Evolutionary conservation across 2,797 vertebrate genomes (phyloP), one percentile per base, ranked within the genome.

Genomic region (Ctenosaura bakeri): DNA sequence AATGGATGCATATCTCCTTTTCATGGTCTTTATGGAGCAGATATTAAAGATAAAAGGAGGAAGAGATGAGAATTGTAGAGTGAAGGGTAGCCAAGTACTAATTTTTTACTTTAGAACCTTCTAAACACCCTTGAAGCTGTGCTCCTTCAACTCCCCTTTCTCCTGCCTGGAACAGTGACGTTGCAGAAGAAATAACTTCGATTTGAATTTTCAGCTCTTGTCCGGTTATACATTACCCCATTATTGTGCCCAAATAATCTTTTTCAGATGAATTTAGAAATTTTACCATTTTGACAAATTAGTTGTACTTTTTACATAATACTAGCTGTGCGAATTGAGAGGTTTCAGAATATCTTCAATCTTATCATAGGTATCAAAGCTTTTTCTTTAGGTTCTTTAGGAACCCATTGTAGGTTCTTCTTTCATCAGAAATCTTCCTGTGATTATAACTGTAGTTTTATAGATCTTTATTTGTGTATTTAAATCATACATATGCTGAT

Each of bases 401-500:
- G 52, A 54, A 54, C 8, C 52, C 52, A 54, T 54, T 54, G 54
- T 56, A 54, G 18, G 20, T 6, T 42, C 22, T 62, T 0, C 7
- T 69, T 88, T 73, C 59, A 73, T 54, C 5, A 46, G 35, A 83
- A 91, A 32, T 18, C 59, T 0, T 4, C 56, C 13, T 78, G 2
- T 89, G 77, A 86, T 20, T 9, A 83, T 18, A 88, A 8, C 0
- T 6, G 66, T 81, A 64, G 46, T 52, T 76, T 20, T 81, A 32
- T 6, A 82, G 83, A 76, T 16, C 83, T 46, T 46, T 46, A 46
- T 13, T 12, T 1, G 0, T 88, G 35, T 85, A 0, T 85, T 85
- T 85, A 4, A 76, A 26, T 78, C 38, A 0, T 0, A 88, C 8
- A 56, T 12, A 12, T 0, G 0, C 7, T 78, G 16, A 56, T 16